phyloP scores from a whole-genome alignment of 2,797 vertebrate species.

The Nannoperca obscura region DNA sequence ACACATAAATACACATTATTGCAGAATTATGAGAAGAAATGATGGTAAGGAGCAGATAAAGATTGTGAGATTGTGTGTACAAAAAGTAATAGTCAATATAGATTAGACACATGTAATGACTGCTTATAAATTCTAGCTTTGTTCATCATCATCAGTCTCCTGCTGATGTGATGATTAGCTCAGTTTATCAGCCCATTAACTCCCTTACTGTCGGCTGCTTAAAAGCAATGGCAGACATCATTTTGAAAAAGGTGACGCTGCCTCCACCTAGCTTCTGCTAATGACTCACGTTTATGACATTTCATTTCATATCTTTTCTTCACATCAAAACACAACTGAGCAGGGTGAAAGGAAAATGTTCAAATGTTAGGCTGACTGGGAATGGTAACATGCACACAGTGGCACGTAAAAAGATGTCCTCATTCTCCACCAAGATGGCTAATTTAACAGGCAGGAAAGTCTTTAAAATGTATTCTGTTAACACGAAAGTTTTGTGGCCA shows the following conservation, averaged over 20 bases:
- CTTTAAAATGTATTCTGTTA: not conserved
- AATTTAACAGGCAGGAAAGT: not conserved
- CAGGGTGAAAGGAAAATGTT: not conserved
- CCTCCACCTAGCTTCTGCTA: slow-evolving; percentile 8
- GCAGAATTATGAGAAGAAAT: not conserved
- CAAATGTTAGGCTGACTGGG: slow-evolving; percentile 2
- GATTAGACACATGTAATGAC: not conserved
- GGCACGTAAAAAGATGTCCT: not conserved
- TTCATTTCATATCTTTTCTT: slow-evolving; percentile 13
- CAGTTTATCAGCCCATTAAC: slow-evolving; percentile 21
- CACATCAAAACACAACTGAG: not conserved
- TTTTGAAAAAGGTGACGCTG: slow-evolving; percentile 5
- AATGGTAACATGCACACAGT: not conserved
- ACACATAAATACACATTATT: not conserved
- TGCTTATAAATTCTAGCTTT: slow-evolving; percentile 6
- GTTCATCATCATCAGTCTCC: slow-evolving; percentile 14
- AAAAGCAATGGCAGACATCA: slow-evolving; percentile 16
- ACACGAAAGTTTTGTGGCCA: no score
- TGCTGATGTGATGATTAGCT: slow-evolving; percentile 8
- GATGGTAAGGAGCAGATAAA: not conserved
- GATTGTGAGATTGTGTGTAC: not conserved
- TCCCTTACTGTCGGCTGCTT: not conserved
- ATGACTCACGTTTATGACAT: slow-evolving; percentile 31
- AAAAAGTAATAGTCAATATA: not conserved
- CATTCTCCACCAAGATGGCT: not conserved